Base-by-base conservation (phyloP, 2,113 vertebrate genomes). In the Smithornis capensis region DNA sequence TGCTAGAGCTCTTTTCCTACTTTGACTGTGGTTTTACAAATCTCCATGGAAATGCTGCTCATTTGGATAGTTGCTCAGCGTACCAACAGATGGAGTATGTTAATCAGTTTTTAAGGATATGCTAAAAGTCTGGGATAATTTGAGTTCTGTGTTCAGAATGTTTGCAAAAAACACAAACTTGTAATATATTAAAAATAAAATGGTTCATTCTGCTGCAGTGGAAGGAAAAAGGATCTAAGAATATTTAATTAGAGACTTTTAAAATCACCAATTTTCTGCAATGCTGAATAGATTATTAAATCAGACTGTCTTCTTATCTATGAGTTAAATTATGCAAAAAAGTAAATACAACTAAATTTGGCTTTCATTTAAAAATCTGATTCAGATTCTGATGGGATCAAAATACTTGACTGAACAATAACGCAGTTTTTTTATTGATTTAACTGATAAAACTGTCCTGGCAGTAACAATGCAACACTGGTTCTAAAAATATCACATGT, bases 61-160 rank as follows among this genome's bases (percentile, higher is more conserved):
- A 40, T 7, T 71, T 53, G 29, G 93, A 71, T 74, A 87, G 52
- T 79, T 44, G 57, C 85, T 82, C 64, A 27, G 84, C 62, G 63
- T 14, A 62, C 95, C 85, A 82, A 96, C 95, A 96, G 95, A 95
- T 96, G 96, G 96, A 83, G 95, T 28, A 68, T 83, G 82, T n/a
- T 83, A 85, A 94, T 85, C 82, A 44, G 73, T 12, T 90, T 89
- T 68, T 62, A 82, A 90, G 67, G 31, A 42, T 13, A 40, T 12
- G 31, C 65, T 44, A 21, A 38, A 86, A 96, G 70, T 40, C 90
- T n/a, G 62, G 79, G 78, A 40, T 87, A 60, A 56, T 85, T 84
- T 60, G 68, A 76, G 53, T 65, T 92, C 78, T 60, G 81, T 22
- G 9, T 56, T 68, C 83, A 70, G 80, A 87, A 78, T 50, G 37